Conservation (phyloP, 2,113 vertebrate genomes). For the Mesocricetus auratus region DNA sequence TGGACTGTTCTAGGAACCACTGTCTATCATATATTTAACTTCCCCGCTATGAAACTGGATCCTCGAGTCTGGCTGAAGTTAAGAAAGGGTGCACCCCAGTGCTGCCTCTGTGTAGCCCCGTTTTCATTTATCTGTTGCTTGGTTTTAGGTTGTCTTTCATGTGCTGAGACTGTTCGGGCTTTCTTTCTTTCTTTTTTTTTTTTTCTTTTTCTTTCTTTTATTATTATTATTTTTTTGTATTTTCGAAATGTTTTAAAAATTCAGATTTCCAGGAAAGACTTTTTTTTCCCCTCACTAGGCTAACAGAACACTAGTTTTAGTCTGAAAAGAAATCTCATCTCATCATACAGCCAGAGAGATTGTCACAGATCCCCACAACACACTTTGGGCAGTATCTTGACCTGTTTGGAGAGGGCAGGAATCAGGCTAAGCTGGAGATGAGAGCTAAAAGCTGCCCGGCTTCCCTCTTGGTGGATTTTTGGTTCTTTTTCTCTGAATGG, state of each 20-base stretch:
- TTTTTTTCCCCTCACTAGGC: slow-evolving; percentile 45
- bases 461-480: neutral
- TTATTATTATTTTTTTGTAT: neutral
- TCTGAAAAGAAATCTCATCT: neutral
- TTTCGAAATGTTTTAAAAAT: slow-evolving; percentile 53
- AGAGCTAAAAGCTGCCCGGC: neutral
- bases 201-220: no score
- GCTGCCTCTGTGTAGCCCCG: neutral
- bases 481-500: slow-evolving; percentile 6
- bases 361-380: slow-evolving; percentile 45
- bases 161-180: neutral
- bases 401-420: neutral
- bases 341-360: slow-evolving; percentile 20
- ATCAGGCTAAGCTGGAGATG: neutral
- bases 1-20: neutral
- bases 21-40: neutral
- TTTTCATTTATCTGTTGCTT: neutral
- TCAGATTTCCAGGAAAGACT: slow-evolving; percentile 35
- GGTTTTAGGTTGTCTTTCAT: neutral
- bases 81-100: neutral
- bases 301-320: slow-evolving; percentile 61
- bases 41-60: neutral
- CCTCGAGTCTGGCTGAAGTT: neutral
- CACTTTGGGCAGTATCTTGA: neutral
- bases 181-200: no score